Conservation (phyloP, 2,888 invertebrate genomes). For the Desoria tigrina region DNA sequence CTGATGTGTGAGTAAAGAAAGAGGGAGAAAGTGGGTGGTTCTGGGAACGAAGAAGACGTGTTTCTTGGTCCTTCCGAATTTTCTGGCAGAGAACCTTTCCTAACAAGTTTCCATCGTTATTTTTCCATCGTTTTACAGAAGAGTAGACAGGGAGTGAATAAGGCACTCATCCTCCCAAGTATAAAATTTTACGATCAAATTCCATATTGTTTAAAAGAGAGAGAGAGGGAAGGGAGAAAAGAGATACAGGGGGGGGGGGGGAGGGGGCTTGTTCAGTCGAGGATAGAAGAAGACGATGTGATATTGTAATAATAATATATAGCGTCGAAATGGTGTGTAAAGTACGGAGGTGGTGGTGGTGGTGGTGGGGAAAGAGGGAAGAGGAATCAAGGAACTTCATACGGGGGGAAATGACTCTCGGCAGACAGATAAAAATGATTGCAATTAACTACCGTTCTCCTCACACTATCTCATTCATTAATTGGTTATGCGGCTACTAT, state of each 20-base stretch:
- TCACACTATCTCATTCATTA: constrained; percentile 42
- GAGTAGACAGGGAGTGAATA: constrained; percentile 14
- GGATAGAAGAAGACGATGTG: background rate
- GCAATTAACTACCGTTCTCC: constrained; percentile 53
- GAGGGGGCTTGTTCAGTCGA: background rate
- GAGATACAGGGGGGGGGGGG: background rate
- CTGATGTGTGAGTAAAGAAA: background rate
- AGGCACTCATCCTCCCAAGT: constrained; percentile 16
- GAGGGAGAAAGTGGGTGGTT: constrained; percentile 5
- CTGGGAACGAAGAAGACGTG: constrained; percentile 7
- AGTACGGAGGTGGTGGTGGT: too few species aligned
- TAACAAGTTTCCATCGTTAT: constrained; percentile 8
- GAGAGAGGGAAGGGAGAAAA: constrained; percentile 1
- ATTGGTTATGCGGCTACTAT: constrained; percentile 43
- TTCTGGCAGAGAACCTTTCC: constrained; percentile 2
- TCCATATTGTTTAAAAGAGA: constrained; percentile 28
- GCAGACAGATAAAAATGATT: constrained; percentile 54
- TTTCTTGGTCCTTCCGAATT: too few species aligned
- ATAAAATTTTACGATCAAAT: constrained; percentile 38
- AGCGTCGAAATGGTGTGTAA: constrained; percentile 11
- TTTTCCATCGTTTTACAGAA: constrained; percentile 14
- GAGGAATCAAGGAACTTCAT: constrained; percentile 50
- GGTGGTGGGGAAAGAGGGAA: constrained; percentile 19
- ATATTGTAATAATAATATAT: background rate
- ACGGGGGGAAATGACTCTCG: constrained; percentile 53